Evolutionary conservation across 2,113 vertebrate species (phyloP).

Genomic region (Sapayoa aenigma): DNA sequence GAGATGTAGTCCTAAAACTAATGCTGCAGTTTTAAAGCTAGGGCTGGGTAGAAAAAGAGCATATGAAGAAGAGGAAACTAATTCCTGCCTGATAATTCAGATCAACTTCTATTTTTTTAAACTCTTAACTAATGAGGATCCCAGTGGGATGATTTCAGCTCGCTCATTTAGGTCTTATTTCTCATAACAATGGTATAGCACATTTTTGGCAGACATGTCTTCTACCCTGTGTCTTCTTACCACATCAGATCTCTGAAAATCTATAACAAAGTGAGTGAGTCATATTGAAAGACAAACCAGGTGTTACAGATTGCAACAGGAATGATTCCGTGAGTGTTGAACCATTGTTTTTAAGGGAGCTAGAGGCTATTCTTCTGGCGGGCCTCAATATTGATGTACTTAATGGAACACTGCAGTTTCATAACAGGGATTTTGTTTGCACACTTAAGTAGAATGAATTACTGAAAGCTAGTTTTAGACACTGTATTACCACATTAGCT

Average conservation of each 20-base stretch:
- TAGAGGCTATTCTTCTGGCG: neutral
- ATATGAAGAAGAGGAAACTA: neutral
- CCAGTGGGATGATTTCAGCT: neutral
- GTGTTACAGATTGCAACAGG: neutral
- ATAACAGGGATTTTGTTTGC: neutral
- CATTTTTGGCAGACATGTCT: neutral
- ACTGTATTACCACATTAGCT: neutral
- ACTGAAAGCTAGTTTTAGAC: neutral
- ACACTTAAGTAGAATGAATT: neutral
- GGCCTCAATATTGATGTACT: neutral
- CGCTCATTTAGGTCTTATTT: neutral
- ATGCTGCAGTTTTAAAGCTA: neutral
- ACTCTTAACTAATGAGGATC: neutral
- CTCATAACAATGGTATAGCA: neutral
- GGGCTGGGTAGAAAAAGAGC: neutral
- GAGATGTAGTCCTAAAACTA: neutral
- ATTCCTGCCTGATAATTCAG: neutral
- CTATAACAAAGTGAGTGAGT: neutral
- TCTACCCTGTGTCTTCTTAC: neutral
- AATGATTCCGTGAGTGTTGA: neutral
- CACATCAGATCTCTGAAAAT: neutral
- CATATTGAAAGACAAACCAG: neutral
- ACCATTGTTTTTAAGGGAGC: neutral
- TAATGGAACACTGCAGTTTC: neutral
- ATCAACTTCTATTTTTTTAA: neutral